Percentiles rank a stretch among this genome's conserved stretches.
These are phyloP conservation scores for Atlantisia rogersi DNA, from an alignment of 2,113 vertebrate genomes.

Conservation along the genomic window DNA sequence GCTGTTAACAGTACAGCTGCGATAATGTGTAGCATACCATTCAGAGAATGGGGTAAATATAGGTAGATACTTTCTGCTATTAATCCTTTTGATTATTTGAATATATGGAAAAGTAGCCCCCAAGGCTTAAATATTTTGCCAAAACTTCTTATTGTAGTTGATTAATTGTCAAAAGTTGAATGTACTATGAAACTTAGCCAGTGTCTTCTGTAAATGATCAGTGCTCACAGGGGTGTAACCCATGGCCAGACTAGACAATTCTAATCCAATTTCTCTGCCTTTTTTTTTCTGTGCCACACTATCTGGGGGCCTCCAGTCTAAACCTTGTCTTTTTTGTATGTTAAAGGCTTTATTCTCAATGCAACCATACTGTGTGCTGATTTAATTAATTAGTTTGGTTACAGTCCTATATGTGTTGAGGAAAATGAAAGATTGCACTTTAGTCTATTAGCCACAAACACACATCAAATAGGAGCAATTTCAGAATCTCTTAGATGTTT, in stretches of 20 bases:
- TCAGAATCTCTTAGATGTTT: not conserved
- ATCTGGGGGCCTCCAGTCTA: not conserved
- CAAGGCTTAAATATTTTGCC: not conserved
- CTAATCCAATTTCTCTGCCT: not conserved
- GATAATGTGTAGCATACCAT: not conserved
- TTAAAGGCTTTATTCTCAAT: not conserved
- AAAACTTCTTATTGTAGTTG: not conserved
- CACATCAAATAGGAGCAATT: not conserved
- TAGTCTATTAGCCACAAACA: not conserved
- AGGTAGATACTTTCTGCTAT: not conserved
- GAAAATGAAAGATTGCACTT: not conserved
- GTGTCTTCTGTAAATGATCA: not conserved
- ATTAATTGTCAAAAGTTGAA: not conserved
- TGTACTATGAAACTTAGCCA: not conserved
- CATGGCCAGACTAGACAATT: not conserved
- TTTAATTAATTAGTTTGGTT: not conserved
- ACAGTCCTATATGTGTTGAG: not conserved
- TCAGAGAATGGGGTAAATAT: not conserved
- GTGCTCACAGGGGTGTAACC: not conserved
- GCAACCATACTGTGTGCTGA: not conserved
- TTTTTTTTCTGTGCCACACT: not conserved
- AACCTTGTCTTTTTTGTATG: not conserved
- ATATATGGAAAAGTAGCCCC: not conserved
- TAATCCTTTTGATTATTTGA: not conserved
- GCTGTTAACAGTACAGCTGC: not conserved